Evolutionary conservation across 2,797 vertebrate genomes (phyloP).

Genomic region (Acrossocheilus wenchowensis): DNA sequence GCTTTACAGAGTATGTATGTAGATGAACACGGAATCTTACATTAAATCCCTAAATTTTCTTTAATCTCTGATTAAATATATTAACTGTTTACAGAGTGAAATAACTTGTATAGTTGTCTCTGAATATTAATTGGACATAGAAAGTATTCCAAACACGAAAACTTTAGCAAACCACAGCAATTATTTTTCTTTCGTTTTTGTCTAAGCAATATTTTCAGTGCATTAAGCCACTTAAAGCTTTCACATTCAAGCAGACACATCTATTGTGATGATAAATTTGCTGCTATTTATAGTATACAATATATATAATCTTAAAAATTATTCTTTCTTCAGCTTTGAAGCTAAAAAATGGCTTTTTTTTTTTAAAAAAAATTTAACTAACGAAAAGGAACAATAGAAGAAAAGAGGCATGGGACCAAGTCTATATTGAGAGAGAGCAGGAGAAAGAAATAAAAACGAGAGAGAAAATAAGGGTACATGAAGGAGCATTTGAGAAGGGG

Average conservation of each 20-base stretch:
- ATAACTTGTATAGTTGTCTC: background rate
- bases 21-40: background rate
- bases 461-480: slow-evolving; percentile 46
- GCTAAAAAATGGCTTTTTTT: background rate
- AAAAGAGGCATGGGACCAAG: slow-evolving; percentile 30
- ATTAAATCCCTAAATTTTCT: background rate
- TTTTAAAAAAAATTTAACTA: background rate
- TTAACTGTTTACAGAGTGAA: background rate
- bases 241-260: background rate
- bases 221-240: background rate
- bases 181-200: background rate
- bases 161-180: background rate
- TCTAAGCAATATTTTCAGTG: background rate
- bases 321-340: background rate
- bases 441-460: slow-evolving; percentile 49
- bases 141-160: background rate
- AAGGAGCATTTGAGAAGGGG: slow-evolving; percentile 29
- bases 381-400: background rate
- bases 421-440: slow-evolving; percentile 16
- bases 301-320: background rate
- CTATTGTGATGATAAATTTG: background rate
- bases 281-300: background rate
- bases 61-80: background rate
- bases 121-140: background rate
- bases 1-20: background rate